A percentile compares a stretch with the other conserved stretches of the same genome.
These are phyloP conservation scores for Gari tellinella DNA, from an alignment of 2,888 invertebrate species.

Conservation along the genomic window DNA sequence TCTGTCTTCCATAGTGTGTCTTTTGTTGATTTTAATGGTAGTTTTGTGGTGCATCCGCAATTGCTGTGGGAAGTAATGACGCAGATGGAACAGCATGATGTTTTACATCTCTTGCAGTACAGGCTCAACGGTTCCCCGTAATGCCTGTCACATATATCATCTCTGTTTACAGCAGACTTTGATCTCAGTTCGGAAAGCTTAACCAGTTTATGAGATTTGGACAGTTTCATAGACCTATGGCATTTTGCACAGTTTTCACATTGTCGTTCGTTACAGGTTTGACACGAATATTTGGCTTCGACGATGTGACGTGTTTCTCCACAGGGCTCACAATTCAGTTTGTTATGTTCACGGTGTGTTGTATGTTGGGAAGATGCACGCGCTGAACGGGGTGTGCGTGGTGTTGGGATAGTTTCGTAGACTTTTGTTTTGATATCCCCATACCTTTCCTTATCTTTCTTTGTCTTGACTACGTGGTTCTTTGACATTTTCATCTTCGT, in stretches of 20 bases:
- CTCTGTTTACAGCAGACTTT: conserved; percentile 17
- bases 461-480: conserved; percentile 43
- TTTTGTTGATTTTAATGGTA: too few relatives aligned
- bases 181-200: conserved; percentile 13
- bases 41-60: conserved; percentile 14
- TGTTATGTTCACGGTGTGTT: background rate
- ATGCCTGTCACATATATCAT: conserved; percentile 43
- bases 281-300: conserved; percentile 40
- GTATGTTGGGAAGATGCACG: too few relatives aligned
- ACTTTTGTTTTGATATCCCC: conserved; percentile 22
- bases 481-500: conserved; percentile 52
- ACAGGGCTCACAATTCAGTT: conserved; percentile 45
- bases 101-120: conserved; percentile 53
- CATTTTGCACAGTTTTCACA: conserved; percentile 49
- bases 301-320: conserved; percentile 18
- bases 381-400: background rate
- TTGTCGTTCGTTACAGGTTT: conserved; percentile 44
- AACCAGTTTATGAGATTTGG: conserved; percentile 43
- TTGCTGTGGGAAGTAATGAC: conserved; percentile 38
- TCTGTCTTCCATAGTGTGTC: background rate
- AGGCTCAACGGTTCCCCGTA: conserved; percentile 37
- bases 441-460: conserved; percentile 42
- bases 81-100: conserved; percentile 49
- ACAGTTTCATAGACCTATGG: conserved; percentile 53
- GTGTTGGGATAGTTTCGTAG: background rate